Percentiles rank a stretch among this genome's conserved stretches.
Evolutionary conservation across 2,888 invertebrate species (phyloP).

Genomic region (Melanargia galathea): DNA sequence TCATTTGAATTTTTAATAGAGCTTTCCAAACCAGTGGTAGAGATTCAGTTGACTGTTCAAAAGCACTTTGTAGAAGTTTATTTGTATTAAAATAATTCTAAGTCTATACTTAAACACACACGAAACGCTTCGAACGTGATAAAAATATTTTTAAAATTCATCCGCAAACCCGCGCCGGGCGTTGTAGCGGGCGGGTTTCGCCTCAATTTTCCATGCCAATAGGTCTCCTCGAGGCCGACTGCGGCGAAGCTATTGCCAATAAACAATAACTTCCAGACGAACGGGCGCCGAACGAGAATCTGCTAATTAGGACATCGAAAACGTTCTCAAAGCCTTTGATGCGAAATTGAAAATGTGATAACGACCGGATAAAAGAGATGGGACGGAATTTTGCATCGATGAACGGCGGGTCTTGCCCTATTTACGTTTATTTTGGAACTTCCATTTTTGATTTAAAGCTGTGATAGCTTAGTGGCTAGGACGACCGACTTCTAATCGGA

Average conservation of each 20-base stretch:
- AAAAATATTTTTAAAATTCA: conserved; percentile 47
- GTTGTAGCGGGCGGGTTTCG: conserved; percentile 61
- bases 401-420: conserved; percentile 17
- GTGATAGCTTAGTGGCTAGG: too few species aligned
- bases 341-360: conserved; percentile 74
- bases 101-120: background rate
- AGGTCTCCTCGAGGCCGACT: conserved; percentile 54
- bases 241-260: conserved; percentile 72
- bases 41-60: too few species aligned
- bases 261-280: conserved; percentile 79
- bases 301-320: conserved; percentile 77
- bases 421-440: background rate
- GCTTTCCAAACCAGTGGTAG: too few species aligned
- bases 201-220: conserved; percentile 78
- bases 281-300: conserved; percentile 63
- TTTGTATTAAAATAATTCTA: too few species aligned
- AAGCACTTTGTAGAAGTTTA: too few species aligned
- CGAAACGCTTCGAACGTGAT: conserved; percentile 13
- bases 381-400: conserved; percentile 26
- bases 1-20: too few species aligned
- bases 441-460: background rate
- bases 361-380: conserved; percentile 42
- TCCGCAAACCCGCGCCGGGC: conserved; percentile 50
- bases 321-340: conserved; percentile 75
- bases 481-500: too few species aligned